Evolutionary conservation across 2,113 vertebrate species (phyloP), one percentile per base, ranked within the genome.

Genomic region (Lophius piscatorius): DNA sequence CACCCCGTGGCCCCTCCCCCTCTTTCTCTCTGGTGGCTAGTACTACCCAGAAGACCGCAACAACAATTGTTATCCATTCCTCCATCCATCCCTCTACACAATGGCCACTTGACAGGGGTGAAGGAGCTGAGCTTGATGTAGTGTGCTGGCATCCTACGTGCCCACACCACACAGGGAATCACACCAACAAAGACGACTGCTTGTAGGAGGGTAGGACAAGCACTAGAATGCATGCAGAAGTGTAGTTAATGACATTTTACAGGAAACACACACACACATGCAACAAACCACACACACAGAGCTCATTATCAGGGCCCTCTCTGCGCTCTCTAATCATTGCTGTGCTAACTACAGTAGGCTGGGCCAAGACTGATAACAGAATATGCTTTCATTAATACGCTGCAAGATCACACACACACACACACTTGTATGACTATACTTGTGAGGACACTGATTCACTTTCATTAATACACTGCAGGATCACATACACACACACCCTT

Each of bases 271-370:
- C 14, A 40, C 50, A 63, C 44, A 31, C 31, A 9, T 13, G 12
- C 29, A 18, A 23, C 26, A 10, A 12, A 16, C 35, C 16, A 38
- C 42, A 29, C n/a, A 39, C 48, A 45, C 41, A 45, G 5, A 55
- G 4, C 61, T 77, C 60, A 73, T 78, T 63, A 74, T 62, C 59
- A 51, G 49, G 12, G 6, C 22, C 46, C 5, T 16, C 38, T 45
- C 22, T 16, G 13, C 11, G 13, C 44, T 46, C 39, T 64, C 65
- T 69, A 76, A 80, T 80, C 69, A 60, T 61, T 46, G 29, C 62
- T 48, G 62, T 81, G 68, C 33, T 80, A 29, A 80, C 63, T 69
- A 63, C 48, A 51, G 59, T 80, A 74, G 70, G 80, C 80, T 83
- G 77, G 69, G 42, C 54, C 23, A 35, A 78, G 29, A 61, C 74